Evolutionary conservation across 2,797 vertebrate genomes (phyloP), one percentile per base, ranked within the genome.

Genomic region (Cercopithecus petaurista): DNA sequence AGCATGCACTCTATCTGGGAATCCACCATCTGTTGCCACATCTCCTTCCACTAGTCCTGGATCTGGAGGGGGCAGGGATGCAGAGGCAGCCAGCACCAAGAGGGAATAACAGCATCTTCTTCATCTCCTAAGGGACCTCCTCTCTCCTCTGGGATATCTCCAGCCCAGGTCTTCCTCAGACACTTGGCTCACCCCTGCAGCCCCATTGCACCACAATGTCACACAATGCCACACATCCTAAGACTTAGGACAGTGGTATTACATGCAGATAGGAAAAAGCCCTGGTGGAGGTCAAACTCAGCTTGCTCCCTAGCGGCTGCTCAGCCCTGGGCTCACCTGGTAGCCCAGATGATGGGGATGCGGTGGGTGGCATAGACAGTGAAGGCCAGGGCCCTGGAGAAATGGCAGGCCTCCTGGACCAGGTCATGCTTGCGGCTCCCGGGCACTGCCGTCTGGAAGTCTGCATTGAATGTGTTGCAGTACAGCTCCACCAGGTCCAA

Each of bases 391-490:
- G 99, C 98, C 21, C 99, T 99, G 36, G 98, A 98, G 96, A 99
- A 98, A 33, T 99, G 99, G 17, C 99, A 99, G 0, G 99, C 99
- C 98, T 99, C 99, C 98, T 99, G 99, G 0, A 98, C 98, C 55
- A 98, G 98, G 0, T 98, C 98, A 0, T 98, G 99, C 97, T 98
- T 97, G 81, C 98, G 97, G 94, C 98, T 99, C 50, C 98, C 99
- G 1, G 98, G 99, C 0, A 98, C 98, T 0, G 98, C 98, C 0
- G 99, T 98, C 98, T 99, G 99, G 98, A 99, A 99, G 98, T 99
- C 99, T 0, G 99, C 99, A 0, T 99, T 99, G 98, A 99, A 99
- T 0, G 99, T 99, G 98, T 98, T 99, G 98, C 99, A 99, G 98
- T 99, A 99, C 1, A 99, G 99, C 95, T 99, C 99, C 64, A 99